These are phyloP conservation scores for Uria lomvia DNA, from an alignment of 2,113 vertebrate genomes.

Conservation along the genomic window DNA sequence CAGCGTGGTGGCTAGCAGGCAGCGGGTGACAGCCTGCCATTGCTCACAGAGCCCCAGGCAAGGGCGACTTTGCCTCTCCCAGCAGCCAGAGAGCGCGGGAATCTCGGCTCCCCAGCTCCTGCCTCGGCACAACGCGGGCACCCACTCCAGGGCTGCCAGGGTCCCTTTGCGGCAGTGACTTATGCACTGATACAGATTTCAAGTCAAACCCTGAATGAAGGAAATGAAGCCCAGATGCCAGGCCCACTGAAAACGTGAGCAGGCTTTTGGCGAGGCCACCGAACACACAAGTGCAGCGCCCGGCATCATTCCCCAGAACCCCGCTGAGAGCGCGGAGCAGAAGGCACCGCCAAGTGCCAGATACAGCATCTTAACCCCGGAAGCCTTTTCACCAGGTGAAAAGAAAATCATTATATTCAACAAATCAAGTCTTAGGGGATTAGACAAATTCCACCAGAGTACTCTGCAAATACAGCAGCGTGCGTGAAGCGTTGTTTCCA, in stretches of 20 bases:
- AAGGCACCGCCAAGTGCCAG: background rate
- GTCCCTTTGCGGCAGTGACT: accelerated
- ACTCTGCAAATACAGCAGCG: conserved; percentile 35
- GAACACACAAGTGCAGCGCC: accelerated
- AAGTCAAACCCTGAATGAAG: background rate
- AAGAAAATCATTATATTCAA: background rate
- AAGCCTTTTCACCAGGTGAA: background rate
- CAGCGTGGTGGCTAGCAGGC: background rate
- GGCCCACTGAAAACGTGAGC: accelerated
- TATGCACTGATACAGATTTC: accelerated
- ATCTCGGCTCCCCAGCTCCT: background rate
- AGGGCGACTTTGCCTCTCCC: background rate
- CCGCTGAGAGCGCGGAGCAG: background rate
- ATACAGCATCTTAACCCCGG: background rate
- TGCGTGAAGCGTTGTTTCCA: conserved; percentile 52
- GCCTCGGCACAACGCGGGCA: background rate
- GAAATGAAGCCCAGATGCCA: background rate
- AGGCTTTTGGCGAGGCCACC: background rate
- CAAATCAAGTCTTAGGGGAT: background rate
- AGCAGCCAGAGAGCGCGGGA: background rate
- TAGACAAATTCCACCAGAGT: conserved; percentile 36
- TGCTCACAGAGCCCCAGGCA: background rate
- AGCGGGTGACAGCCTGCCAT: background rate
- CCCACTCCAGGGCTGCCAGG: background rate
- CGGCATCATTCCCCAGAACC: background rate